Base-by-base conservation (phyloP, 2,797 vertebrate genomes). In the Chloroceryle amazona region DNA sequence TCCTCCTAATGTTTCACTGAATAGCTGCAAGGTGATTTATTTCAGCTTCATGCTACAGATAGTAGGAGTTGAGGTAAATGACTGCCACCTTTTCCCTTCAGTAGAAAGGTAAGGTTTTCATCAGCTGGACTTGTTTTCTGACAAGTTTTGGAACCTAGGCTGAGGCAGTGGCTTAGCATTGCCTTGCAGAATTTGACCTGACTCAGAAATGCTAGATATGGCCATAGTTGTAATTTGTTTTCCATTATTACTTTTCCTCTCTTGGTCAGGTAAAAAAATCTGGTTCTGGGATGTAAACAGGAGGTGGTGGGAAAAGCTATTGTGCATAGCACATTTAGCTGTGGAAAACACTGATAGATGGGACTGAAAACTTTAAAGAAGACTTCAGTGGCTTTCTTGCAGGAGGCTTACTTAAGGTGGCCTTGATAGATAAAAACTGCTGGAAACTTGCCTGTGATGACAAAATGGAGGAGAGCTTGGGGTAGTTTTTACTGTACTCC, bases 351-450 rank as follows among this genome's bases (percentile, higher is more conserved):
- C 23, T 42, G 65, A 52, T 63, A 86, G 75, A 57, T 86, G 46
- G 21, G 65, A 25, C 65, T 49, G 75, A 35, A 89, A 78, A 86
- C 61, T 90, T 88, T 58, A 60, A 71, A 79, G 78, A 20, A 68
- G 65, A 58, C 29, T 49, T 68, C 20, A 63, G 89, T 57, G 35
- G 58, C 37, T 28, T 66, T 83, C 49, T 84, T 80, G 35, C 65
- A 42, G 80, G 21, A 42, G 18, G 17, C 37, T 85, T 51, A 9
- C 37, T 94, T 49, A 61, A 88, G 65, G 92, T 95, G 62, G 93
- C 90, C 90, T 94, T 95, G 92, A 39, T 21, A 93, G 92, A 88
- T 95, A 90, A 86, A 83, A 88, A 7, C 61, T 83, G 41, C 57
- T 96, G 82, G 71, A 78, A 86, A 37, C 23, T 85, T 85, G 88